Percentiles rank a stretch among this genome's conserved stretches.
Evolutionary conservation across 1,140 invertebrate genomes (phyloP).

Genomic region (Apocrypta bakeri): DNA sequence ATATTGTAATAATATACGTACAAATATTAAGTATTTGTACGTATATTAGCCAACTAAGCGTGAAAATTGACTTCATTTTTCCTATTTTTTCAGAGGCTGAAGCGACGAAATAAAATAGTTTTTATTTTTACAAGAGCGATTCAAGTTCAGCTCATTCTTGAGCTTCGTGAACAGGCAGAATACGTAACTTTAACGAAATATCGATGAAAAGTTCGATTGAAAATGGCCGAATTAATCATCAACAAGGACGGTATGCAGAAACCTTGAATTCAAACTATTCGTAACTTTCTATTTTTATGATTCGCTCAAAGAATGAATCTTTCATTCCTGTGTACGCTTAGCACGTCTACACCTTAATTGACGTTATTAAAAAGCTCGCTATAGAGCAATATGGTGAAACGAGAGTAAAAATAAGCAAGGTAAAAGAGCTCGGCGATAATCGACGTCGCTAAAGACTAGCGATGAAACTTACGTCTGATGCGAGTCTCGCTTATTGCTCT

Average conservation of each 20-base stretch:
- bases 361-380: neutral
- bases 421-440: neutral
- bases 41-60: too few relatives aligned
- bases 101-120: too few relatives aligned
- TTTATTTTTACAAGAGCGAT: too few relatives aligned
- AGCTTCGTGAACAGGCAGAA: too few relatives aligned
- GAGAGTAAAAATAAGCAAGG: constrained; percentile 15
- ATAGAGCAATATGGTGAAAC: neutral
- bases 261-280: neutral
- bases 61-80: too few relatives aligned
- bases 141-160: too few relatives aligned
- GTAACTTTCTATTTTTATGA: neutral
- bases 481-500: neutral
- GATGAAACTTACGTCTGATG: constrained; percentile 39
- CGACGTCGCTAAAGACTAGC: neutral
- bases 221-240: neutral
- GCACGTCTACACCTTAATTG: neutral
- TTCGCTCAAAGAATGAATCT: neutral
- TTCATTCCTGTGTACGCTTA: neutral
- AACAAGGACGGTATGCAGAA: neutral
- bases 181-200: too few relatives aligned
- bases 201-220: neutral
- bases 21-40: too few relatives aligned
- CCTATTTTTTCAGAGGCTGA: too few relatives aligned
- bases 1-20: too few relatives aligned